Base-by-base conservation (phyloP, 2,113 vertebrate genomes). In the Microcebus lehilahytsara region DNA sequence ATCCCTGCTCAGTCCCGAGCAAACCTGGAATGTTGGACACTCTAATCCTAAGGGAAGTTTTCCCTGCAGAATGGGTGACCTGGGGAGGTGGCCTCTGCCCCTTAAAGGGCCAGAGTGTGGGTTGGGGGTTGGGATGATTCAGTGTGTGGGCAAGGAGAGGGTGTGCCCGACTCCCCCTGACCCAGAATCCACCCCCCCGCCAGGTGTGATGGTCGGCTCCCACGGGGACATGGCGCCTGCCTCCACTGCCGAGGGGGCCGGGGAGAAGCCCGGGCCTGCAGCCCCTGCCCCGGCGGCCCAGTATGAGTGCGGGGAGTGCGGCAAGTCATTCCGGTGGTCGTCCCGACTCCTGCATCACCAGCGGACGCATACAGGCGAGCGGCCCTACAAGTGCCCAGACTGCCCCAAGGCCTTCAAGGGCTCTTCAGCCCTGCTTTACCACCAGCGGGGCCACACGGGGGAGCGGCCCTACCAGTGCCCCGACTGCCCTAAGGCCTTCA, bases 321-420 rank as follows among this genome's bases (percentile, higher is more conserved):
- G 99, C 8, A 99, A 99, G 97, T 99, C 99, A 49, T 99, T 99
- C 98, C 98, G 99, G 94, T 99, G 99, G 99, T 99, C 99, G 0
- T 99, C 99, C 1, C 98, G 99, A 95, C 98, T 99, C 89, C 99
- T 99, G 27, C 99, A 99, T 96, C 99, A 99, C 98, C 99, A 99
- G 95, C 99, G 99, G 95, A 99, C 99, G 74, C 99, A 99, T 98
- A 99, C 99, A 0, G 99, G 99, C 0, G 99, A 99, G 95, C 98
- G 99, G n/a, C 99, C 99, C 8, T 99, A 99, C 97, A 99, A 99
- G 85, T 99, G 99, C 97, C 99, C 99, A 11, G 98, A 99, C 95
- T 99, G 99, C 96, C 99, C 99, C 93, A 99, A 99, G 97, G 99
- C 99, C 97, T 99, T 99, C 98, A 99, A 99, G 97, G 99, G 99